phyloP scores from a whole-genome alignment of 2,888 invertebrate species.

The Drosophila birchii region DNA sequence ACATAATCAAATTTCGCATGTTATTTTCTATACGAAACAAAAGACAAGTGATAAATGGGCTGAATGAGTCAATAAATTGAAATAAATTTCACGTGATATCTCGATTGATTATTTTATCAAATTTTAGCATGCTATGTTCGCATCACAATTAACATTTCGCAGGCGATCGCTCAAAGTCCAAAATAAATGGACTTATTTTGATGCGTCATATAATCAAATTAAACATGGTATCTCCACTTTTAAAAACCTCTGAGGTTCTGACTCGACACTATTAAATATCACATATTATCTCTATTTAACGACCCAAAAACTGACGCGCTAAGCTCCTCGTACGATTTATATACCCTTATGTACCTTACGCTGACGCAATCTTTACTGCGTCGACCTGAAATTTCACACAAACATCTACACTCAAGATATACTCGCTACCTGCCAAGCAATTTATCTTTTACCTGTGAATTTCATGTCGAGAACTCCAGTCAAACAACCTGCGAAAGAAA shows the following conservation, averaged over 20 bases:
- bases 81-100: slow-evolving; percentile 8
- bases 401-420: slow-evolving; percentile 20
- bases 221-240: slow-evolving; percentile 26
- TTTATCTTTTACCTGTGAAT: slow-evolving; percentile 34
- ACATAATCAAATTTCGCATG: slow-evolving; percentile 11
- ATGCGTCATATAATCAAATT: slow-evolving; percentile 26
- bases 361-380: slow-evolving; percentile 25
- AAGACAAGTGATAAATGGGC: not conserved
- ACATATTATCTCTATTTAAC: slow-evolving; percentile 11
- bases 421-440: slow-evolving; percentile 26
- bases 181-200: not conserved
- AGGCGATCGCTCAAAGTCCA: slow-evolving; percentile 25
- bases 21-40: not conserved
- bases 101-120: not conserved
- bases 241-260: not conserved
- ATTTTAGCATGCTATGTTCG: not conserved
- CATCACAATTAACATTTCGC: not conserved
- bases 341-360: not conserved
- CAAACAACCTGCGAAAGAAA: slow-evolving; percentile 21
- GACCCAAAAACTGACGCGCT: not conserved
- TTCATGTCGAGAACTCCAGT: slow-evolving; percentile 37
- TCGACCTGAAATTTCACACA: slow-evolving; percentile 38
- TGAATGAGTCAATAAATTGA: slow-evolving; percentile 6
- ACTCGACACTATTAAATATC: slow-evolving; percentile 14
- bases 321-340: slow-evolving; percentile 9